Evolutionary conservation across 2,888 invertebrate genomes (phyloP).

Genomic region (Anoplius nigerrimus): DNA sequence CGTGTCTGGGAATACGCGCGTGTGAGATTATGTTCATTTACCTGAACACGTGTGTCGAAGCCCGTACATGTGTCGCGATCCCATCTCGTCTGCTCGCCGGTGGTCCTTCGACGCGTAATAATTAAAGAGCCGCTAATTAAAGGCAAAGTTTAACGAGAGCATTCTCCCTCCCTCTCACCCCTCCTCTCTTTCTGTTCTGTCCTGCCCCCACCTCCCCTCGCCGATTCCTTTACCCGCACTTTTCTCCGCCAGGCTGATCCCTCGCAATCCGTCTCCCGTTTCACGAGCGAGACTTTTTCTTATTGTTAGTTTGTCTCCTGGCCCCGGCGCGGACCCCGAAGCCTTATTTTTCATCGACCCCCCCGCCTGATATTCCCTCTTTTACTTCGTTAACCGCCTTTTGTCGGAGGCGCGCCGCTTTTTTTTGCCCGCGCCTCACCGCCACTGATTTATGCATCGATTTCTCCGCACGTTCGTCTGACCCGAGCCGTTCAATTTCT

Average conservation of each 20-base stretch:
- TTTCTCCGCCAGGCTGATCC: not conserved
- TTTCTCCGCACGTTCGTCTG: too few species aligned
- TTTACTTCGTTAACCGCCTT: not conserved
- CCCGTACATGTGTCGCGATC: too few species aligned
- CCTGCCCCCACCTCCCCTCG: not conserved
- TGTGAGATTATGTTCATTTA: too few species aligned
- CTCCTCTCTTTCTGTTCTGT: conserved; percentile 6
- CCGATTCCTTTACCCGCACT: too few species aligned
- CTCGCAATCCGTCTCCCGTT: not conserved
- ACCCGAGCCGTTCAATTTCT: too few species aligned
- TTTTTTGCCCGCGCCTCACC: too few species aligned
- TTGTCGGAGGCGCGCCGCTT: not conserved
- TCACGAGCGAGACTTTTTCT: too few species aligned
- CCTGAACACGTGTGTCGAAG: too few species aligned
- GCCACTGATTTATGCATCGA: too few species aligned
- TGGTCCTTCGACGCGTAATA: conserved; percentile 22
- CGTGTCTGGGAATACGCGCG: too few species aligned
- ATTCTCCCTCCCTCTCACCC: conserved; percentile 2
- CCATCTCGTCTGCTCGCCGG: not conserved
- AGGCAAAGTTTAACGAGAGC: conserved; percentile 31
- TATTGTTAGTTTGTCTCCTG: too few species aligned
- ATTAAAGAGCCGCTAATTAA: conserved; percentile 39
- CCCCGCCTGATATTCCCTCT: not conserved
- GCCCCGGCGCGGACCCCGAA: not conserved
- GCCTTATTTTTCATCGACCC: conserved; percentile 3